These are phyloP conservation scores for Sus cebifrons DNA, from an alignment of 2,797 vertebrate species.

Conservation along the genomic window DNA sequence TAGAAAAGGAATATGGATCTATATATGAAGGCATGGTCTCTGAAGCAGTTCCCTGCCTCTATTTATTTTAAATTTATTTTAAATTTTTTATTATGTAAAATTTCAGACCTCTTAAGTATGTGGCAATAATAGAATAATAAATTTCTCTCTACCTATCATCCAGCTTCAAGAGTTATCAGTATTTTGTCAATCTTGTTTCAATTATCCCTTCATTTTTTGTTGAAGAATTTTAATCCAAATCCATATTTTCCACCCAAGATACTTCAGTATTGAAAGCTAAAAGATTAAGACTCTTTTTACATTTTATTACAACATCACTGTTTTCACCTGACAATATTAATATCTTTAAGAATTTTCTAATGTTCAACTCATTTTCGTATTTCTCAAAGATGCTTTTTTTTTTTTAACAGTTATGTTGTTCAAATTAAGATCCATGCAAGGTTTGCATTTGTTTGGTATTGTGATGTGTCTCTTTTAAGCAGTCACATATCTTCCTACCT, in stretches of 20 bases:
- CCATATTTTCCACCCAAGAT: background rate
- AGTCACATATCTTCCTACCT: background rate
- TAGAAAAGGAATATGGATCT: background rate
- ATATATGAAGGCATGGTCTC: background rate
- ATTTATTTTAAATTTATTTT: conserved; percentile 25
- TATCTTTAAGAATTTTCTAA: background rate
- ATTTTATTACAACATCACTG: background rate
- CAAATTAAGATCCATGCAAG: background rate
- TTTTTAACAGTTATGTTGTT: background rate
- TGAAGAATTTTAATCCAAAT: conserved; percentile 2
- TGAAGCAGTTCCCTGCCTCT: background rate
- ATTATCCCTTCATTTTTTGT: background rate
- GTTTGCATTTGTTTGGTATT: conserved; percentile 21
- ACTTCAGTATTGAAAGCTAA: background rate
- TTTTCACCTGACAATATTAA: background rate
- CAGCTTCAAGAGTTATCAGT: background rate
- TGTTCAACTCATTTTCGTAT: background rate
- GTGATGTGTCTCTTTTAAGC: background rate
- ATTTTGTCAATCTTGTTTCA: background rate
- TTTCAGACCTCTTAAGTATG: background rate
- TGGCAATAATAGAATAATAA: background rate
- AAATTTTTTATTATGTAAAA: background rate
- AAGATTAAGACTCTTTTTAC: background rate
- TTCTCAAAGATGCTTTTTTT: background rate
- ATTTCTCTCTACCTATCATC: background rate